These are phyloP conservation scores for Ciconia stormi DNA, from an alignment of 2,113 vertebrate species.

Conservation along the genomic window DNA sequence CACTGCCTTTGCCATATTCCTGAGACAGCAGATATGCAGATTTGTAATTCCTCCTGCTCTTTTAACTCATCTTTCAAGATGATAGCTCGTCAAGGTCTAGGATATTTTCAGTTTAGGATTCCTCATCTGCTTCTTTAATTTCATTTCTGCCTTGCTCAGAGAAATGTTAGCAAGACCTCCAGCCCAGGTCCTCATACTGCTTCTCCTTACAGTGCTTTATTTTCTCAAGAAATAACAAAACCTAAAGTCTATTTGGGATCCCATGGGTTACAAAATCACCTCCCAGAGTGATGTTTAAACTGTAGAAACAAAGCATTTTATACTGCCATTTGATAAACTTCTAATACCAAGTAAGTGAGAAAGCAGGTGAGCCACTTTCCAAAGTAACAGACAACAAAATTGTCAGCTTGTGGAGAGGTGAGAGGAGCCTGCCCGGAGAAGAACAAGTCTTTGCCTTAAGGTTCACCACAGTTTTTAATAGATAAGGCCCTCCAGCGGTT, in stretches of 20 bases:
- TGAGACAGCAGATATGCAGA: slow-evolving; percentile 51
- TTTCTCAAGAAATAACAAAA: slow-evolving; percentile 10
- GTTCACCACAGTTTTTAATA: slow-evolving; percentile 4
- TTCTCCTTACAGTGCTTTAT: neutral
- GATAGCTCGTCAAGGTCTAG: neutral
- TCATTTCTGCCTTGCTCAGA: neutral
- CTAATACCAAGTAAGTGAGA: neutral
- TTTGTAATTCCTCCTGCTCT: neutral
- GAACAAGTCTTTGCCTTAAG: neutral
- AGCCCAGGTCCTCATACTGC: neutral
- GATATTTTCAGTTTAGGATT: neutral
- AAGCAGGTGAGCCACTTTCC: neutral
- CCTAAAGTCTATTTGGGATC: neutral
- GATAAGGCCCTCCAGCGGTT: slow-evolving; percentile 14
- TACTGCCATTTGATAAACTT: neutral
- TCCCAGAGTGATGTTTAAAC: neutral
- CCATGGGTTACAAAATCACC: neutral
- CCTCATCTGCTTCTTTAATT: neutral
- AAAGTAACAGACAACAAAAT: slow-evolving; percentile 17
- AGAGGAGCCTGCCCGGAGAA: slow-evolving; percentile 1
- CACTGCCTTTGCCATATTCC: slow-evolving; percentile 3
- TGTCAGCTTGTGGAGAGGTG: neutral
- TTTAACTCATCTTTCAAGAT: neutral
- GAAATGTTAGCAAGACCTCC: neutral
- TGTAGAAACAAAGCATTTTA: neutral